Conservation (phyloP, 2,797 vertebrate species). For the Eulemur coronatus region DNA sequence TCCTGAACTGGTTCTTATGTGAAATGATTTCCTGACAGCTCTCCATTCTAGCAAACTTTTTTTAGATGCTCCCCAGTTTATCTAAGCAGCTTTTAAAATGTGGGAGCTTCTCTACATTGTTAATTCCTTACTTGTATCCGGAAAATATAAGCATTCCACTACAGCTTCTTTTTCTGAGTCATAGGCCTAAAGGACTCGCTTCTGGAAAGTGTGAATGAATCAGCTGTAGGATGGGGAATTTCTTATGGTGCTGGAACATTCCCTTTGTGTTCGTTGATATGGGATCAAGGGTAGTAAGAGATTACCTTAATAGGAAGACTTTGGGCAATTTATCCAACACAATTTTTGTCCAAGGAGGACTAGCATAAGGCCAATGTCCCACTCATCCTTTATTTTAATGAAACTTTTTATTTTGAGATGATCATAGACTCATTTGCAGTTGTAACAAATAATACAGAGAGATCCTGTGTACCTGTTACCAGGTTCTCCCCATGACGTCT, state of each 20-base stretch:
- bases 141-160: background rate
- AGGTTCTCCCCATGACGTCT: background rate
- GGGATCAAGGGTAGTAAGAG: background rate
- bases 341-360: background rate
- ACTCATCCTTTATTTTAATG: background rate
- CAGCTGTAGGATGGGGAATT: background rate
- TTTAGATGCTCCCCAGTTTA: background rate
- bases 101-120: background rate
- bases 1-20: background rate
- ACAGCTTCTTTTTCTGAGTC: background rate
- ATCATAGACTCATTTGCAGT: background rate
- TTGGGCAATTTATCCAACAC: background rate
- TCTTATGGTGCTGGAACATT: background rate
- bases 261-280: background rate
- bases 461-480: background rate
- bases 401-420: background rate
- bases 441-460: background rate
- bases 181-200: background rate
- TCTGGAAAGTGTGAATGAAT: background rate
- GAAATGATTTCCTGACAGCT: constrained; percentile 2
- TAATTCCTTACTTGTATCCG: background rate
- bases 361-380: background rate
- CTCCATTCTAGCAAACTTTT: background rate
- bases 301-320: background rate
- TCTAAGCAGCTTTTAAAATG: constrained; percentile 11